phyloP scores from a whole-genome alignment of 2,888 invertebrate species.

The Meandrusa payeni region DNA sequence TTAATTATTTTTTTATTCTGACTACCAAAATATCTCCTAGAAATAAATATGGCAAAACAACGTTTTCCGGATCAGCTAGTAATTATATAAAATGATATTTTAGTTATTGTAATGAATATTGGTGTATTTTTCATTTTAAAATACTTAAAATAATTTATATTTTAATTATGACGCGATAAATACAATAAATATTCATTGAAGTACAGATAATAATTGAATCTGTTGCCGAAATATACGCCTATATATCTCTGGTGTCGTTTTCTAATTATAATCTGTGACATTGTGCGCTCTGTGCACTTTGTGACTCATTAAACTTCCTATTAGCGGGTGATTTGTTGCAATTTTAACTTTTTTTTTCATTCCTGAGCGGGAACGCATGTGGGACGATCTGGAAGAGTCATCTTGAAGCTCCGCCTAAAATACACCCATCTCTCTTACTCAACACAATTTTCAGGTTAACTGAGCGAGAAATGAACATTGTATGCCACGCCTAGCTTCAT shows the following conservation, averaged over 20 bases:
- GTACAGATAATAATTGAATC: background rate
- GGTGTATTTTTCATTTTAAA: too few relatives aligned
- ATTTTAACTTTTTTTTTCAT: conserved; percentile 38
- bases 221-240: conserved; percentile 1
- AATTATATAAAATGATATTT: too few relatives aligned
- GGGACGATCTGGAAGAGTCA: conserved; percentile 44
- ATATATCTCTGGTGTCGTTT: conserved; percentile 7
- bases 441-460: conserved; percentile 1
- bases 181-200: too few relatives aligned
- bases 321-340: conserved; percentile 53
- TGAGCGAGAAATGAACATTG: conserved; percentile 23
- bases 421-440: conserved; percentile 37
- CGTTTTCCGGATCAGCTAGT: too few relatives aligned
- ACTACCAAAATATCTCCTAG: too few relatives aligned
- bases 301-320: conserved; percentile 45
- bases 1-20: too few relatives aligned
- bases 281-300: conserved; percentile 28
- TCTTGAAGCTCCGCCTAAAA: conserved; percentile 47
- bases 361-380: conserved; percentile 38
- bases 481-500: conserved; percentile 28
- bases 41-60: too few relatives aligned
- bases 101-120: too few relatives aligned
- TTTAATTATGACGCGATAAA: too few relatives aligned
- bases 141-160: too few relatives aligned
- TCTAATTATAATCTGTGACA: conserved; percentile 24